These are phyloP conservation scores for Bombyx huttoni DNA, from an alignment of 2,888 invertebrate genomes.

Conservation along the genomic window DNA sequence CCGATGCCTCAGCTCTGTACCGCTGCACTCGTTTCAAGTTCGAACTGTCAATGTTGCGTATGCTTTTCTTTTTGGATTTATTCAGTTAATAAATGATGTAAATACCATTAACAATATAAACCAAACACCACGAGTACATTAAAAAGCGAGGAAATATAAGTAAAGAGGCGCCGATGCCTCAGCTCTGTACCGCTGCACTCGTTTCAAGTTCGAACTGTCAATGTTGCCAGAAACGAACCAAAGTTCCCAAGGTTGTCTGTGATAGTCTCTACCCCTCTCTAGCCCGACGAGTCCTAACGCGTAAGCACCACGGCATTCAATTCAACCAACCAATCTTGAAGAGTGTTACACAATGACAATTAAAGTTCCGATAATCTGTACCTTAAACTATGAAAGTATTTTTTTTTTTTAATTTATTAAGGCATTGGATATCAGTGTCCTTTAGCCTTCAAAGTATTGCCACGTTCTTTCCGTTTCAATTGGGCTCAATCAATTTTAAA, in stretches of 20 bases:
- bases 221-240: not conserved
- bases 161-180: not conserved
- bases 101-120: no score
- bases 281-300: conserved; percentile 21
- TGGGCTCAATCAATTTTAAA: no score
- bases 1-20: not conserved
- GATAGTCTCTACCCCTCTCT: conserved; percentile 28
- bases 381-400: no score
- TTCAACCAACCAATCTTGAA: not conserved
- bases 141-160: not conserved
- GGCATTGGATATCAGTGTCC: no score
- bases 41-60: not conserved
- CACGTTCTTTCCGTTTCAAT: no score
- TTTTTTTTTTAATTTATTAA: no score
- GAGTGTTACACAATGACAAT: no score
- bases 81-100: no score
- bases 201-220: not conserved
- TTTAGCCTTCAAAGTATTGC: no score
- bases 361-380: no score
- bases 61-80: no score
- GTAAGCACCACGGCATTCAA: conserved; percentile 23
- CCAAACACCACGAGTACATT: not conserved
- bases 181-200: not conserved
- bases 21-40: no score
- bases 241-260: not conserved